These are phyloP conservation scores for Rhadinocentrus ornatus DNA, from an alignment of 2,797 vertebrate genomes.

Conservation along the genomic window DNA sequence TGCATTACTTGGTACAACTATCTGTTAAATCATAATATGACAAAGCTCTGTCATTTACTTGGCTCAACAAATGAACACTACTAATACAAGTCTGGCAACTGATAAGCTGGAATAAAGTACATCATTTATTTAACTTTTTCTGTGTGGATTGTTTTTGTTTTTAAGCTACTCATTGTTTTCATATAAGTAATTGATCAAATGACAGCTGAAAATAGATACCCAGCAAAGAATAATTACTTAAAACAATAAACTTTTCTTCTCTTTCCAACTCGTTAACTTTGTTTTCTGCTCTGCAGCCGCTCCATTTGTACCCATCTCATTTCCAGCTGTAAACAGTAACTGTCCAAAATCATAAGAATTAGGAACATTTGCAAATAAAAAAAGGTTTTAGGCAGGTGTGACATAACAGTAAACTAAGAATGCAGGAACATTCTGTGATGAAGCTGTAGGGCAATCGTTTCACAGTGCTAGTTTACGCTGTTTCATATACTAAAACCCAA, in stretches of 20 bases:
- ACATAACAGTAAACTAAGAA: too few relatives aligned
- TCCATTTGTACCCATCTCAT: neutral
- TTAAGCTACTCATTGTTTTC: constrained; percentile 18
- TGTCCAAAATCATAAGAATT: neutral
- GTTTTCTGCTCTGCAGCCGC: neutral
- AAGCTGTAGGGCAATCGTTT: neutral
- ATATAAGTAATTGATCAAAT: constrained; percentile 16
- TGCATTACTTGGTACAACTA: neutral
- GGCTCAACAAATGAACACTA: neutral
- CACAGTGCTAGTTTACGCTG: neutral
- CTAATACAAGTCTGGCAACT: neutral
- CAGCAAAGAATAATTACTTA: constrained; percentile 1
- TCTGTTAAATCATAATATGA: neutral
- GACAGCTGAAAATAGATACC: neutral
- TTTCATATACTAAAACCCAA: neutral
- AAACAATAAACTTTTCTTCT: neutral
- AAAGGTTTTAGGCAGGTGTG: too few relatives aligned
- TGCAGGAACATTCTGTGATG: neutral
- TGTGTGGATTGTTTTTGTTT: neutral
- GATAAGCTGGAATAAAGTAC: neutral
- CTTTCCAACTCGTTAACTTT: neutral
- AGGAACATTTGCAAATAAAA: neutral
- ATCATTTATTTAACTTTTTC: neutral
- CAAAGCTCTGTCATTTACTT: neutral
- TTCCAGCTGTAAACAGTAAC: neutral